A percentile compares a stretch with the other conserved stretches of the same genome.
These are phyloP conservation scores for Montipora sp. DNA, from an alignment of 64 coral and sea anemone species.

Conservation along the genomic window DNA sequence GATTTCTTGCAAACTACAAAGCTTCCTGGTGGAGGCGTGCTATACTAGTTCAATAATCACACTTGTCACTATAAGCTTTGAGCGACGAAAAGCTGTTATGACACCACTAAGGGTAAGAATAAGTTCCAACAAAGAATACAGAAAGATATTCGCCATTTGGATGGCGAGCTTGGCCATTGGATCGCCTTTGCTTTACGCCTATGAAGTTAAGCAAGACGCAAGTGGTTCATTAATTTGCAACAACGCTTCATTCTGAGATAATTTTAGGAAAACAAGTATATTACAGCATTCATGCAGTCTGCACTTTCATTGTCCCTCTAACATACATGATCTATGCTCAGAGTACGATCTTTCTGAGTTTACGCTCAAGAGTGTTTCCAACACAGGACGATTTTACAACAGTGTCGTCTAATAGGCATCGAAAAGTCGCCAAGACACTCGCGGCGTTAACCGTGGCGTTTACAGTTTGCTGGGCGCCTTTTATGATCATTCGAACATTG, in stretches of 20 bases:
- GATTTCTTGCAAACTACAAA: slow-evolving; percentile 49
- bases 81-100: slow-evolving; percentile 18
- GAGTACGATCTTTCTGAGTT: neutral
- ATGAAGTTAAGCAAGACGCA: neutral
- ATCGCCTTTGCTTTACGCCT: slow-evolving; percentile 42
- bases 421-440: slow-evolving; percentile 42
- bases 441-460: slow-evolving; percentile 34
- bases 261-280: slow-evolving; percentile 32
- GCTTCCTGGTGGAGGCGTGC: slow-evolving; percentile 40
- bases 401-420: neutral
- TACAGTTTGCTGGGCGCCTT: slow-evolving; percentile 44
- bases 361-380: neutral
- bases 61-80: slow-evolving; percentile 21
- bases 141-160: neutral
- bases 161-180: neutral
- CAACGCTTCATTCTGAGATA: slow-evolving; percentile 12
- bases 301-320: slow-evolving; percentile 29
- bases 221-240: neutral
- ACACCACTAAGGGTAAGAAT: neutral
- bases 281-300: slow-evolving; percentile 24
- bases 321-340: slow-evolving; percentile 28
- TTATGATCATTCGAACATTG: slow-evolving; percentile 26
- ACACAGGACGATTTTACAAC: neutral
- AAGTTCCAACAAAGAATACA: neutral
- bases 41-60: slow-evolving; percentile 49